Base-by-base conservation (phyloP, 2,113 vertebrate genomes). In the Phyllostomus discolor region DNA sequence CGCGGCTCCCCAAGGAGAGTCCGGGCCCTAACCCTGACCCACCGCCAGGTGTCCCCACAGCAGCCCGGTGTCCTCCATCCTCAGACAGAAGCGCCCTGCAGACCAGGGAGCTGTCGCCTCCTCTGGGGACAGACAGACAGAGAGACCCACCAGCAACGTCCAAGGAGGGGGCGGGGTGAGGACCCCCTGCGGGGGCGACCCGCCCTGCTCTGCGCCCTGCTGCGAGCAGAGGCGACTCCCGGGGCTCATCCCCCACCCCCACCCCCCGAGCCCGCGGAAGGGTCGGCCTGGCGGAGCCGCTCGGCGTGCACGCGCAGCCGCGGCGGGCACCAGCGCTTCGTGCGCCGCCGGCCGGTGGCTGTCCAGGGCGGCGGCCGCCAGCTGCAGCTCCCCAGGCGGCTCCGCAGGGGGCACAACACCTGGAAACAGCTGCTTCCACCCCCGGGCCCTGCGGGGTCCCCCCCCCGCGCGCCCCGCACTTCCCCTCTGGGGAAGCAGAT, bases 371-470 rank as follows among this genome's bases (percentile, higher is more conserved):
- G 54, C 57, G 17, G 26, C 75, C 38, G 1, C 22, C 50, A 17
- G 72, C n/a, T 31, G 15, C 50, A 11, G n/a, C 20, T 11, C 33
- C 35, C 1, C 4, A 7, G 41, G 1, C 2, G 2, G 11, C 69
- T 46, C 20, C 1, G 5, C 41, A 7, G 64, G 73, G 11, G 86
- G 26, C 5, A 14, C 20, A 5, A 67, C 54, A 86, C 75, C 96
- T 89, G 78, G 83, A 88, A 94, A 50, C 80, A 96, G 80, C 82
- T 90, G 91, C 72, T 67, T 38, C 64, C 79, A 11, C 75, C n/a
- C 9, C 62, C 79, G 7, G 69, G 82, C 82, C 35, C 64, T 26
- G 72, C 8, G 64, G 22, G 59, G 12, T 14, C 10, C 81, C n/a
- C 2, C 15, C 8, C n/a, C 2, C 15, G 6, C 0, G 54, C 14